Percentiles rank a stretch among this genome's conserved stretches.
Evolutionary conservation across 2,113 vertebrate species (phyloP).

Genomic region (Colinus virginianus): DNA sequence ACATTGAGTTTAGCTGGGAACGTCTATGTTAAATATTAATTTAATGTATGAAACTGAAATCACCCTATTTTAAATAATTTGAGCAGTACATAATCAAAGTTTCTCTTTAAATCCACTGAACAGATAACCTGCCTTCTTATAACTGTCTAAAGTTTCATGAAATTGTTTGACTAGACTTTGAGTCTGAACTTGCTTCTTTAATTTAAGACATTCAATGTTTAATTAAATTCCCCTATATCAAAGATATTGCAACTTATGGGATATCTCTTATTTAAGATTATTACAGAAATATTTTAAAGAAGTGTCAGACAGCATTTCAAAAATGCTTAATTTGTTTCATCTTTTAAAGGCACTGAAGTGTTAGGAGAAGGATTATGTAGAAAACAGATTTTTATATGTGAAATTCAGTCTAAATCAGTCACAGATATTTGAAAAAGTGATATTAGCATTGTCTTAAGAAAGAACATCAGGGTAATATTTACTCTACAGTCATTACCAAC

Average conservation of each 20-base stretch:
- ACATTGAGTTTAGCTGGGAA: background rate
- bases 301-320: background rate
- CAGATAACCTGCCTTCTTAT: background rate
- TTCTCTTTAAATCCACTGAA: background rate
- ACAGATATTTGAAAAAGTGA: background rate
- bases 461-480: background rate
- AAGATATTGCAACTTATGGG: background rate
- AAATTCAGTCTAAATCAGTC: background rate
- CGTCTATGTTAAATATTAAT: fast-evolving
- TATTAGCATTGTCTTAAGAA: background rate
- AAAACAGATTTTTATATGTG: background rate
- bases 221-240: background rate
- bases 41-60: background rate
- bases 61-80: background rate
- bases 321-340: background rate
- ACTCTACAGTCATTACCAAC: background rate
- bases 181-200: background rate
- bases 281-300: background rate
- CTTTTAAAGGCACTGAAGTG: background rate
- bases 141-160: background rate
- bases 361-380: background rate
- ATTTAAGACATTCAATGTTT: background rate
- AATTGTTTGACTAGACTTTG: background rate
- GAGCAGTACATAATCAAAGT: background rate
- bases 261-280: background rate